Conservation (phyloP, 92 coral and sea anemone genomes). For the Galaxea fascicularis region DNA sequence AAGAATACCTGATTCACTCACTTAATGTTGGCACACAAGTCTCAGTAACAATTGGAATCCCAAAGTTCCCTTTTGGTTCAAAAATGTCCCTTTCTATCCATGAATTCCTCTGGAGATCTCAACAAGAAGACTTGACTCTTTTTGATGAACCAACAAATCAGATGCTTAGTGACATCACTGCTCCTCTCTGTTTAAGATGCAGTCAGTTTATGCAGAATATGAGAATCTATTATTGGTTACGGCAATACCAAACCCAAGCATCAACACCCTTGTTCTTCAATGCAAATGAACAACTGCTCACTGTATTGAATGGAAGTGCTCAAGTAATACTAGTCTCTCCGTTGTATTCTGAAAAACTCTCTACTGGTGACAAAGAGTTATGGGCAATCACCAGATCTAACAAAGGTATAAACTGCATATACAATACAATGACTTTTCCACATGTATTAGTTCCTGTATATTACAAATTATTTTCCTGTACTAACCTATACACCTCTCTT, state of each 20-base stretch:
- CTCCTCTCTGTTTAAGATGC: constrained; percentile 63
- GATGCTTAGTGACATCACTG: constrained; percentile 53
- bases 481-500: no score
- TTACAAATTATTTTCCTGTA: no score
- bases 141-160: constrained; percentile 25
- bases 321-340: constrained; percentile 51
- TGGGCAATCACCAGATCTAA: constrained; percentile 1
- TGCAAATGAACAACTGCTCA: constrained; percentile 47
- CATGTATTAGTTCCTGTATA: no score
- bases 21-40: not conserved
- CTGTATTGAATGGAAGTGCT: constrained; percentile 49
- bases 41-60: not conserved
- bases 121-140: constrained; percentile 51
- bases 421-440: not conserved
- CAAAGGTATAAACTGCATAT: not conserved
- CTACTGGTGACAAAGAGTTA: not conserved
- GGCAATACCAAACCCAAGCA: not conserved
- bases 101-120: constrained; percentile 49
- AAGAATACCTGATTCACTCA: constrained; percentile 13
- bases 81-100: constrained; percentile 2
- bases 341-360: constrained; percentile 47
- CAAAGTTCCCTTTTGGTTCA: constrained; percentile 16
- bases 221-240: constrained; percentile 35
- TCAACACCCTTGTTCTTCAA: constrained; percentile 37
- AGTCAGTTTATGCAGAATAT: constrained; percentile 35